A percentile compares a stretch with the other conserved stretches of the same genome.
Conservation (phyloP, 2,888 invertebrate species). For the Drosophila ochracea region DNA sequence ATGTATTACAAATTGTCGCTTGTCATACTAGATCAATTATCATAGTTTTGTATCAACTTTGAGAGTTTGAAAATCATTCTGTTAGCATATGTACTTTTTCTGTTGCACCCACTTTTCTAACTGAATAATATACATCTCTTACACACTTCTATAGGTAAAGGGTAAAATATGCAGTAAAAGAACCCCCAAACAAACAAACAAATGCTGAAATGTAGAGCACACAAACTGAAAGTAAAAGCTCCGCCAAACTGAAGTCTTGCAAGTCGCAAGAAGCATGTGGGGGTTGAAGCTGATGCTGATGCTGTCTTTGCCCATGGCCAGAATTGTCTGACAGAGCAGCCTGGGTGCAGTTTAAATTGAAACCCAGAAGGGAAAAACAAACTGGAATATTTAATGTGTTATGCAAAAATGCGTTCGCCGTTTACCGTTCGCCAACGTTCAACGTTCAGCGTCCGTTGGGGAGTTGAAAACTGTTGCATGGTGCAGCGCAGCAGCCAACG, state of each 20-base stretch:
- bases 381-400: slow-evolving; percentile 80
- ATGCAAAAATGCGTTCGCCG: slow-evolving; percentile 74
- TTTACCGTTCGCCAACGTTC: slow-evolving; percentile 4
- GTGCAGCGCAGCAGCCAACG: slow-evolving; percentile 23
- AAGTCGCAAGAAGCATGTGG: slow-evolving; percentile 33
- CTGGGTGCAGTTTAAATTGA: slow-evolving; percentile 75
- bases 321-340: slow-evolving; percentile 43
- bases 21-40: background rate
- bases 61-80: background rate
- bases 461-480: slow-evolving; percentile 45
- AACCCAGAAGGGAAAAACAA: slow-evolving; percentile 70
- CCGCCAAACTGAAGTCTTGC: slow-evolving; percentile 48
- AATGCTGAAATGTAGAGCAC: slow-evolving; percentile 69
- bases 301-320: slow-evolving; percentile 45
- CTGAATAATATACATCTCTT: background rate
- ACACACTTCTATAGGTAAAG: background rate
- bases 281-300: slow-evolving; percentile 20
- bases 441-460: slow-evolving; percentile 36
- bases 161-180: slow-evolving; percentile 9
- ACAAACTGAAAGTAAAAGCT: slow-evolving; percentile 71
- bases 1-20: background rate
- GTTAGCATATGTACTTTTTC: background rate
- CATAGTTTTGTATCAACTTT: background rate
- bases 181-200: slow-evolving; percentile 49
- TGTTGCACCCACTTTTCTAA: background rate